Conservation (phyloP, 2,888 invertebrate species). For the Ptychoptera albimana region DNA sequence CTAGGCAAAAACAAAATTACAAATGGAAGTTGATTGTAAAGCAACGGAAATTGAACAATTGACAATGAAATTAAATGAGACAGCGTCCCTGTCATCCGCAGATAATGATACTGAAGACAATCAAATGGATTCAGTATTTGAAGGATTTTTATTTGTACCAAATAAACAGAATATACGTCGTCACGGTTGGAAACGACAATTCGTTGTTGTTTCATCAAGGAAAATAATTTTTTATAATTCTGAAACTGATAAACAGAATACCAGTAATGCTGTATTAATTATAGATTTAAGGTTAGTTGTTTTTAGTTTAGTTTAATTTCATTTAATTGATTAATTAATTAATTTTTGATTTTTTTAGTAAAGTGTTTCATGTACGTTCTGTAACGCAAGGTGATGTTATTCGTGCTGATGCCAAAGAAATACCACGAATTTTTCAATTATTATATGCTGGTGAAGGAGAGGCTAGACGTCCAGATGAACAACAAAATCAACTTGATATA, state of each 20-base stretch:
- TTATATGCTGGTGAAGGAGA: conserved; percentile 96
- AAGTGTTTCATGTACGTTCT: conserved; percentile 96
- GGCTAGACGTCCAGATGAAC: conserved; percentile 59
- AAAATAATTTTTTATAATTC: conserved; percentile 96
- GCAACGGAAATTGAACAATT: conserved; percentile 91
- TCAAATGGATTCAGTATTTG: conserved; percentile 57
- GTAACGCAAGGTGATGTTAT: conserved; percentile 99
- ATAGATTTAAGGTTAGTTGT: conserved; percentile 78
- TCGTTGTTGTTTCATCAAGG: conserved; percentile 89
- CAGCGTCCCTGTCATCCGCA: conserved; percentile 79
- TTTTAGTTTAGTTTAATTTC: not conserved
- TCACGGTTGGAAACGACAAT: conserved; percentile 95
- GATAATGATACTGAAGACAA: conserved; percentile 68
- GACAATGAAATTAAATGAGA: conserved; percentile 76
- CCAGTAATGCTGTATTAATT: conserved; percentile 79
- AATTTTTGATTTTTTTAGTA: conserved; percentile 37
- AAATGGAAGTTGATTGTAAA: conserved; percentile 95
- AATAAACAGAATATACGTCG: conserved; percentile 88
- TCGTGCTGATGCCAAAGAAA: conserved; percentile 96
- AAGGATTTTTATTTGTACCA: conserved; percentile 92
- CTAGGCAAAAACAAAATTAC: conserved; percentile 48
- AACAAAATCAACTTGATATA: conserved; percentile 38
- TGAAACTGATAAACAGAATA: conserved; percentile 85
- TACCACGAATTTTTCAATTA: conserved; percentile 95
- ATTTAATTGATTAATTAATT: not conserved